These are phyloP conservation scores for Candidula unifasciata DNA, from an alignment of 2,888 invertebrate species.

Conservation along the genomic window DNA sequence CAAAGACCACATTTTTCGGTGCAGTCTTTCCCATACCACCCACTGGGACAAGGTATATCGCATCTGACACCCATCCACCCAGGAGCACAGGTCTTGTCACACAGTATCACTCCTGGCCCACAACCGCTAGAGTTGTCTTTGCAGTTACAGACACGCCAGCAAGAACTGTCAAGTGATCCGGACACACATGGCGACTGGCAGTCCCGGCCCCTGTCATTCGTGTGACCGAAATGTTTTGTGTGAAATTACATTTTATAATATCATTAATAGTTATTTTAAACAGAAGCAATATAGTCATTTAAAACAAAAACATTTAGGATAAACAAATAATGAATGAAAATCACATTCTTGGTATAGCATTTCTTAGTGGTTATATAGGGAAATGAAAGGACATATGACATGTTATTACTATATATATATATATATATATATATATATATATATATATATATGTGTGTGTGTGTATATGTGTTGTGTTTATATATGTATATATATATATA, in stretches of 20 bases:
- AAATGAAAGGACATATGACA: no score
- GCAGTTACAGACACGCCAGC: constrained; percentile 26
- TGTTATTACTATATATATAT: no score
- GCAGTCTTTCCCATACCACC: constrained; percentile 36
- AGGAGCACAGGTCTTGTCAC: constrained; percentile 16
- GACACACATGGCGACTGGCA: constrained; percentile 10
- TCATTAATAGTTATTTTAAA: no score
- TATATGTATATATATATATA: no score
- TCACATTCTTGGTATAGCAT: no score
- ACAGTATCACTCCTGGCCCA: constrained; percentile 19
- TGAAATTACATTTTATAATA: background rate
- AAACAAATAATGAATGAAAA: no score
- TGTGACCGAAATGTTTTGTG: background rate
- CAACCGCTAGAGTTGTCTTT: background rate
- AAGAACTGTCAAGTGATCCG: background rate
- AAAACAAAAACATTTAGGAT: no score
- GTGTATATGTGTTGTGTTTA: no score
- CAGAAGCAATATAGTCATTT: no score
- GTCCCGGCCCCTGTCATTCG: constrained; percentile 22
- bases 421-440: no score
- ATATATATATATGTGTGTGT: no score
- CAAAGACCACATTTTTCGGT: constrained; percentile 32
- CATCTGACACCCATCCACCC: constrained; percentile 46
- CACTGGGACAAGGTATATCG: constrained; percentile 38
- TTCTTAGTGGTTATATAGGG: no score